These are phyloP conservation scores for Drosophila carrolli DNA, from an alignment of 1,140 invertebrate species.

Conservation along the genomic window DNA sequence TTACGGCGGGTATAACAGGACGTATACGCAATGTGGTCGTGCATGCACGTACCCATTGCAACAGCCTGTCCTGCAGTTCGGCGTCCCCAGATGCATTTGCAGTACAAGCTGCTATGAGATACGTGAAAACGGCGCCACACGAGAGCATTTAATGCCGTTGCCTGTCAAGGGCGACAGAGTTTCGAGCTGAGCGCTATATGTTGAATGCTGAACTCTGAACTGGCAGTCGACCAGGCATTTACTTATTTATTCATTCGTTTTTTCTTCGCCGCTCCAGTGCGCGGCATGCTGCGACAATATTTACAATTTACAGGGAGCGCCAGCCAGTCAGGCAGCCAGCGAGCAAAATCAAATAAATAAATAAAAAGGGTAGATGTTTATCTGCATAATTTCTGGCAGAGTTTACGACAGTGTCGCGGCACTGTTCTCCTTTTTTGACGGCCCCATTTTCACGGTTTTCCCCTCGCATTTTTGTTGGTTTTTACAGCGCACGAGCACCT, in stretches of 20 bases:
- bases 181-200: conserved; percentile 4
- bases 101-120: conserved; percentile 22
- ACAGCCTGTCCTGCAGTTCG: conserved; percentile 2
- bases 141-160: conserved; percentile 46
- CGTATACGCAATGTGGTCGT: conserved; percentile 26
- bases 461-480: conserved; percentile 6
- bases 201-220: conserved; percentile 12
- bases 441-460: conserved; percentile 10
- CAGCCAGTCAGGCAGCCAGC: conserved; percentile 28
- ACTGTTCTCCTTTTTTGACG: conserved; percentile 6
- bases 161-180: conserved; percentile 39
- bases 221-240: conserved; percentile 40
- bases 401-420: conserved; percentile 62
- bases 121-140: conserved; percentile 31
- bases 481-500: conserved; percentile 93
- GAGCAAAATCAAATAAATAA: conserved; percentile 78
- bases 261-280: conserved; percentile 44
- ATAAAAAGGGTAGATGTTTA: conserved; percentile 82
- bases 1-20: not conserved
- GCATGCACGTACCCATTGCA: conserved; percentile 11
- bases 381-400: conserved; percentile 78
- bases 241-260: conserved; percentile 53
- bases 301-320: conserved; percentile 63
- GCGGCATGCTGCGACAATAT: conserved; percentile 77
- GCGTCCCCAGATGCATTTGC: conserved; percentile 21